Evolutionary conservation across 2,797 vertebrate genomes (phyloP).

Genomic region (Anomalospiza imberbis): DNA sequence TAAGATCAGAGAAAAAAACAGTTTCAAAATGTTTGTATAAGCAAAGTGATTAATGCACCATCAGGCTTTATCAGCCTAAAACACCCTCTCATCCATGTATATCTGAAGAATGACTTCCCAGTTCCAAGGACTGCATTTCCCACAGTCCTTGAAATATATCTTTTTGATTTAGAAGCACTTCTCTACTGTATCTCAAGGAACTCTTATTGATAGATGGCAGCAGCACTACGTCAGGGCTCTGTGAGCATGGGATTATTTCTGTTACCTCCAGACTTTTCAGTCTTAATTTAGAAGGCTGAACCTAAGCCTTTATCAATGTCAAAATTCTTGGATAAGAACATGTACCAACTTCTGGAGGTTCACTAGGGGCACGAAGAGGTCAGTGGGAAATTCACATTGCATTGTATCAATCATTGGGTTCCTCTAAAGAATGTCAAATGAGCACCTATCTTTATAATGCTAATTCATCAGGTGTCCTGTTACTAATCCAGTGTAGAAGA

Average conservation of each 20-base stretch:
- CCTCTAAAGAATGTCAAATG: background rate
- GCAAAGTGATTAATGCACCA: background rate
- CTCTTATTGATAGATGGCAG: slow-evolving; percentile 1
- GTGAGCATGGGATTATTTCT: background rate
- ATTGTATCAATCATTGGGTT: background rate
- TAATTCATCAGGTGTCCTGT: background rate
- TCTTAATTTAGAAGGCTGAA: slow-evolving; percentile 47
- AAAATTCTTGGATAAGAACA: slow-evolving; percentile 28
- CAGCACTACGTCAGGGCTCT: background rate
- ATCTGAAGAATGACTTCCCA: slow-evolving; percentile 1
- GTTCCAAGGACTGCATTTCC: slow-evolving; percentile 3
- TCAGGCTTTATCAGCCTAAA: background rate
- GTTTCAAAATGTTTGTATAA: background rate
- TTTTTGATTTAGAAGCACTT: slow-evolving; percentile 26
- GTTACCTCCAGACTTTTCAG: background rate
- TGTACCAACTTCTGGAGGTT: background rate
- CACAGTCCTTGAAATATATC: background rate
- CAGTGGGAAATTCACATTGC: slow-evolving; percentile 3
- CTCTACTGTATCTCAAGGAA: slow-evolving; percentile 14
- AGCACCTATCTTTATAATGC: background rate
- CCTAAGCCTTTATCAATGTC: slow-evolving; percentile 30
- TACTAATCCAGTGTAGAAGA: background rate
- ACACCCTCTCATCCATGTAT: background rate
- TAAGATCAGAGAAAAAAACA: background rate
- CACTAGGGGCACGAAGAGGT: background rate